phyloP scores from a whole-genome alignment of 2,113 vertebrate genomes.

The Cottus gobio region DNA sequence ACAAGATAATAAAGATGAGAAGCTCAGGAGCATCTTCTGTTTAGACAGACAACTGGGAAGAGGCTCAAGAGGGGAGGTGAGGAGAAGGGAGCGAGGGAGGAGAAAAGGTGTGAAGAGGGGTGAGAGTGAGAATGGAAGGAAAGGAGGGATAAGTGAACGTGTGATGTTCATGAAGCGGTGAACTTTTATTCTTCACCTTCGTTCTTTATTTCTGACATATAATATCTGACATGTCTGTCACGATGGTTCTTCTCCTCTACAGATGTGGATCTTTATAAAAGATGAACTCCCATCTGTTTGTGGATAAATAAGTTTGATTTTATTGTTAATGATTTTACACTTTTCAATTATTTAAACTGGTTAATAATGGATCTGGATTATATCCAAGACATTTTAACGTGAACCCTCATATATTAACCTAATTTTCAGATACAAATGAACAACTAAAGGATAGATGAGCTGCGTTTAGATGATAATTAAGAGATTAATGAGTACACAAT shows the following conservation, averaged over 20 bases:
- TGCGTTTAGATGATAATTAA: neutral
- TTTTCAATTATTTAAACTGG: neutral
- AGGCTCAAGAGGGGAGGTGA: neutral
- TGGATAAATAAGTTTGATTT: neutral
- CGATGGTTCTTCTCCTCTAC: neutral
- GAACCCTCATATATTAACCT: neutral
- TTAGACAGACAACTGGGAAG: neutral
- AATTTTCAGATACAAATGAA: neutral
- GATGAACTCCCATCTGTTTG: neutral
- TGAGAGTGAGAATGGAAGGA: neutral
- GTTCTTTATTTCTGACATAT: neutral
- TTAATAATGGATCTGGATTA: neutral
- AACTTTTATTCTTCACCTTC: neutral
- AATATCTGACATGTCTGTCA: neutral
- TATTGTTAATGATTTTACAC: neutral
- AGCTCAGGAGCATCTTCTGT: constrained; percentile 19
- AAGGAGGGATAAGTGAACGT: constrained; percentile 8
- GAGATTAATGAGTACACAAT: neutral
- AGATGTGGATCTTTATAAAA: neutral
- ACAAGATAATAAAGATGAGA: constrained; percentile 36
- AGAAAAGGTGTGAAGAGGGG: neutral
- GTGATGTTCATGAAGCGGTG: neutral
- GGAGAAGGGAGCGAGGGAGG: neutral
- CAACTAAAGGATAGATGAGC: neutral
- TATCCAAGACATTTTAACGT: neutral